Percentiles rank a stretch among this genome's conserved stretches.
Conservation (phyloP, 2,113 vertebrate genomes). For the Scomber scombrus region DNA sequence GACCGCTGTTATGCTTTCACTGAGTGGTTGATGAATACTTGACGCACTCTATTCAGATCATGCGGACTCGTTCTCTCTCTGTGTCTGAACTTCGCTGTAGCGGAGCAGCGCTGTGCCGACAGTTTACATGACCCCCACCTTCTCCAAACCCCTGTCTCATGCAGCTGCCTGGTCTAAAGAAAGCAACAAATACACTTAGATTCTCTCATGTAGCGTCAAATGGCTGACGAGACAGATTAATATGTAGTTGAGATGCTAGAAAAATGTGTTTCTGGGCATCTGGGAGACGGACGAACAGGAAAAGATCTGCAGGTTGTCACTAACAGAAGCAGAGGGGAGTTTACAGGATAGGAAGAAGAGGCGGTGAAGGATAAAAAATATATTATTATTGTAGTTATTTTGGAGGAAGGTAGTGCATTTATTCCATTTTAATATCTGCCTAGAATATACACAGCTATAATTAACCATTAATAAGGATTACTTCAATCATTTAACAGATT, state of each 20-base stretch:
- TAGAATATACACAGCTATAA: too few species aligned
- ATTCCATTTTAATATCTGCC: too few species aligned
- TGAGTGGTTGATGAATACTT: conserved; percentile 22
- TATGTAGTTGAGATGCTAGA: background rate
- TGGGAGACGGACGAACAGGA: background rate
- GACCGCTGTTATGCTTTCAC: conserved; percentile 4
- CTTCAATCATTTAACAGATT: too few species aligned
- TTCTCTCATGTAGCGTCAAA: background rate
- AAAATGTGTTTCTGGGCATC: background rate
- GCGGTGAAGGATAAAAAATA: background rate
- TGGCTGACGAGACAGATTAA: background rate
- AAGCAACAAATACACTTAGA: conserved; percentile 1
- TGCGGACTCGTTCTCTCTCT: background rate
- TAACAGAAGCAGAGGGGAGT: background rate
- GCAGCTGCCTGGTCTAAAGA: conserved; percentile 39
- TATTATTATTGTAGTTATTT: too few species aligned
- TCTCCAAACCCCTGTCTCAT: conserved; percentile 29
- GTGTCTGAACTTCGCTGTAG: too few species aligned
- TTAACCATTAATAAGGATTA: too few species aligned
- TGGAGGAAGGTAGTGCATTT: too few species aligned
- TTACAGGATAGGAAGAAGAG: too few species aligned
- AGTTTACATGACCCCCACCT: conserved; percentile 33
- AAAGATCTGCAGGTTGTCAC: background rate
- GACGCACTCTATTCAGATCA: background rate
- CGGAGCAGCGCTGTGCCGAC: background rate